These are phyloP conservation scores for Plecotus auritus DNA, from an alignment of 2,113 vertebrate species.

Conservation along the genomic window DNA sequence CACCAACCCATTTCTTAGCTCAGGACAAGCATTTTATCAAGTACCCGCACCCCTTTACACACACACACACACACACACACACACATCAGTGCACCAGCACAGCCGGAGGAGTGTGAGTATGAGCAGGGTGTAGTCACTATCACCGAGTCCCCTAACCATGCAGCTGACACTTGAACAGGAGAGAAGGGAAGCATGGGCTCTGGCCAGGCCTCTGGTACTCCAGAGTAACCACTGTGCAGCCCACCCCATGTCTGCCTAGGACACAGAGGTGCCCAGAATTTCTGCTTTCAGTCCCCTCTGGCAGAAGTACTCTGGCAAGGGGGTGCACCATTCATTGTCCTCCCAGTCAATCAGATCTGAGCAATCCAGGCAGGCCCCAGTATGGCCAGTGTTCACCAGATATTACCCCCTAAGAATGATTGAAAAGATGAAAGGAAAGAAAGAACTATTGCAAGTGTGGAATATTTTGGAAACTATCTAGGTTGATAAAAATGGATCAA, in stretches of 20 bases:
- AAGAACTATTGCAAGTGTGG: not conserved
- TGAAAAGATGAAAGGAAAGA: not conserved
- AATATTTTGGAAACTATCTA: not conserved
- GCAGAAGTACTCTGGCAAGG: not conserved
- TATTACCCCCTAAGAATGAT: not conserved
- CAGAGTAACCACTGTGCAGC: not conserved
- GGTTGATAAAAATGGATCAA: not conserved
- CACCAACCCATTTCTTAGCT: not conserved
- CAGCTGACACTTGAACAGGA: not conserved
- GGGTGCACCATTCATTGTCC: not conserved
- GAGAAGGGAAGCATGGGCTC: not conserved
- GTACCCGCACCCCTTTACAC: not conserved
- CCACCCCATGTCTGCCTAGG: no score
- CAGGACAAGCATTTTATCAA: not conserved
- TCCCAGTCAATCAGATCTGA: not conserved
- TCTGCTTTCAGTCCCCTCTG: not conserved
- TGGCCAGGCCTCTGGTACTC: not conserved
- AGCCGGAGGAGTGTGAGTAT: not conserved
- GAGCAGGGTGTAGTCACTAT: not conserved
- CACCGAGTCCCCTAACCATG: rapidly evolving
- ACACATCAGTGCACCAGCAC: not conserved
- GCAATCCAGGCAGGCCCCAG: not conserved
- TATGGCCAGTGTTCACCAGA: not conserved
- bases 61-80: not conserved
- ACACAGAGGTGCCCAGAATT: not conserved